Base-by-base conservation (phyloP, 2,113 vertebrate genomes). In the Sula dactylatra region DNA sequence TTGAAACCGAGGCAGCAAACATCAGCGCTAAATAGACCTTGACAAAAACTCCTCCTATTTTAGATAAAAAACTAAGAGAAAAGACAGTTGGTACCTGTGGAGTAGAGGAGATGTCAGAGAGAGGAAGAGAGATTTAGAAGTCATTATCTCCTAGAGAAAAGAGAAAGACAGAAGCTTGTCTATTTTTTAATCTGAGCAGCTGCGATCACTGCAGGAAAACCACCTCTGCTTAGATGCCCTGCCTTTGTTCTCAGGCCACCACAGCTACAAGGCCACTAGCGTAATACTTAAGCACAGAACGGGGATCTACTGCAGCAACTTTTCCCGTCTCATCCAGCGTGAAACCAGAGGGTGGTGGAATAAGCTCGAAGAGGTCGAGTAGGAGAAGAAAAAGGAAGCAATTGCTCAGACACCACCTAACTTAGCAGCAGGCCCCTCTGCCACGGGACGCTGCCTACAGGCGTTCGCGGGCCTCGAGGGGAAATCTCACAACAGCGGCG, bases 81-180 rank as follows among this genome's bases (percentile, higher is more conserved):
- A 94, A 92, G 44, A 59, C n/a, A 85, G 71, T 16, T 66, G 59
- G 91, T 96, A 95, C 94, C 95, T 94, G 95, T 59, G 36, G 49
- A 92, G 96, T 3, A 90, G 86, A 94, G 13, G 38, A 42, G 74
- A 58, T 86, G 67, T 70, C 96, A 94, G 76, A 96, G 82, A 82
- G 64, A 88, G 27, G 93, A 86, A 92, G 58, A 76, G 69, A 91
- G 72, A 73, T 84, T 94, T 94, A 81, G 94, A 42, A 81, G 95
- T 78, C 86, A 88, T 96, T 94, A 90, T 50, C 72, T 86, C 93
- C 94, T 94, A 83, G 76, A 59, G 83, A 78, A 95, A 90, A 95
- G 50, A 95, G 49, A 96, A 88, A 94, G 34, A 95, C 40, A 93
- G 82, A 77, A 69, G 70, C 76, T 86, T 5, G 71, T 83, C 93